Evolutionary conservation across 2,888 invertebrate species (phyloP).

Genomic region (Desoria tigrina): DNA sequence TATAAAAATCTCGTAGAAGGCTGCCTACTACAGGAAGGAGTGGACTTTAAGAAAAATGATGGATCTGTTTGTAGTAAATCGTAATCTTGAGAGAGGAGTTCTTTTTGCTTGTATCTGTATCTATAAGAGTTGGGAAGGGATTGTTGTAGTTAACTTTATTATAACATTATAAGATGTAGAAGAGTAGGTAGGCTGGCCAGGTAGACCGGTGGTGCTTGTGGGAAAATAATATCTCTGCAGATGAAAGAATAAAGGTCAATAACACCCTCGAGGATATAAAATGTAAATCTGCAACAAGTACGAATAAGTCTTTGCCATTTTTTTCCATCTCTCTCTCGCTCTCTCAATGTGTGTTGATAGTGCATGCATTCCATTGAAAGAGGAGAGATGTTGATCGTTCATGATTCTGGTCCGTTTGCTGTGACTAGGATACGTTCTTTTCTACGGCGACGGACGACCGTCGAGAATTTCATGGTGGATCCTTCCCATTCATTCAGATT

Average conservation of each 20-base stretch:
- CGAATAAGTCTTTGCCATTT: not conserved
- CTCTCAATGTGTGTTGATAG: not conserved
- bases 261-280: conserved; percentile 51
- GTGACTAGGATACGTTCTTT: conserved; percentile 7
- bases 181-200: not conserved
- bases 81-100: not conserved
- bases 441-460: not conserved
- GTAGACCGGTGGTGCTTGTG: conserved; percentile 20
- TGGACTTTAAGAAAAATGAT: too few relatives aligned
- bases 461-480: not conserved
- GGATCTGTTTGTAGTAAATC: conserved; percentile 5
- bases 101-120: not conserved
- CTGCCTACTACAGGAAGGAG: too few relatives aligned
- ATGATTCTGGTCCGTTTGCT: not conserved
- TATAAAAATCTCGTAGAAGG: too few relatives aligned
- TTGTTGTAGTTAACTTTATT: too few relatives aligned
- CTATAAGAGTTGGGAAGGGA: too few relatives aligned
- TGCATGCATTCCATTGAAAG: conserved; percentile 7
- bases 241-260: conserved; percentile 53
- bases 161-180: too few relatives aligned
- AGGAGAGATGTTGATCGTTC: too few relatives aligned
- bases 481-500: conserved; percentile 11
- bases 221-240: conserved; percentile 50
- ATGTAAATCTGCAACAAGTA: conserved; percentile 20
- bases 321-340: not conserved